Percentiles rank a stretch among this genome's conserved stretches.
Evolutionary conservation across 2,113 vertebrate species (phyloP).

Genomic region (Bambusicola thoracicus): DNA sequence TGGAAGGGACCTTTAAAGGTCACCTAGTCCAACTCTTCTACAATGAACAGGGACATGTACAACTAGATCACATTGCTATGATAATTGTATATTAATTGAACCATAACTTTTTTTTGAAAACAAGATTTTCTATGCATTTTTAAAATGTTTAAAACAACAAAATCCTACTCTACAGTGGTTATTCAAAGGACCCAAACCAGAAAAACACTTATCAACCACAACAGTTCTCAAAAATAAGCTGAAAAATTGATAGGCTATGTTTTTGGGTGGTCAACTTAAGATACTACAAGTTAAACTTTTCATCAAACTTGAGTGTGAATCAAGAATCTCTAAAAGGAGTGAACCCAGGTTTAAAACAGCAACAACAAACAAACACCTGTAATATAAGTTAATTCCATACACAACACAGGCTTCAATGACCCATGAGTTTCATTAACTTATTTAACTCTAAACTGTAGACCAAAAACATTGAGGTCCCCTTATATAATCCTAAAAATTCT

Average conservation of each 20-base stretch:
- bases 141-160: not conserved
- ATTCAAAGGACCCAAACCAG: not conserved
- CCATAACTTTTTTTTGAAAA: not conserved
- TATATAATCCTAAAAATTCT: slow-evolving; percentile 6
- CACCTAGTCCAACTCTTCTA: no score
- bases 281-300: not conserved
- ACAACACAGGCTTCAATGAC: not conserved
- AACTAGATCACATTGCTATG: no score
- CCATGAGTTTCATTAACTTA: not conserved
- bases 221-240: not conserved
- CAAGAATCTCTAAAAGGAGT: not conserved
- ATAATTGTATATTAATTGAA: not conserved
- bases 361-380: not conserved
- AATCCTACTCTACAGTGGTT: not conserved
- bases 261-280: not conserved
- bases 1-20: no score
- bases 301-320: not conserved
- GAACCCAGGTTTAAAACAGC: not conserved
- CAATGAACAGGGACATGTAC: no score
- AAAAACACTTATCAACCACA: not conserved
- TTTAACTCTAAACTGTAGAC: not conserved
- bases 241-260: not conserved
- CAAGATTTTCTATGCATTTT: not conserved
- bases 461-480: not conserved
- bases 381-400: not conserved